A percentile compares a stretch with the other conserved stretches of the same genome.
Conservation (phyloP, 2,888 invertebrate genomes). For the Blastobasis adustella region DNA sequence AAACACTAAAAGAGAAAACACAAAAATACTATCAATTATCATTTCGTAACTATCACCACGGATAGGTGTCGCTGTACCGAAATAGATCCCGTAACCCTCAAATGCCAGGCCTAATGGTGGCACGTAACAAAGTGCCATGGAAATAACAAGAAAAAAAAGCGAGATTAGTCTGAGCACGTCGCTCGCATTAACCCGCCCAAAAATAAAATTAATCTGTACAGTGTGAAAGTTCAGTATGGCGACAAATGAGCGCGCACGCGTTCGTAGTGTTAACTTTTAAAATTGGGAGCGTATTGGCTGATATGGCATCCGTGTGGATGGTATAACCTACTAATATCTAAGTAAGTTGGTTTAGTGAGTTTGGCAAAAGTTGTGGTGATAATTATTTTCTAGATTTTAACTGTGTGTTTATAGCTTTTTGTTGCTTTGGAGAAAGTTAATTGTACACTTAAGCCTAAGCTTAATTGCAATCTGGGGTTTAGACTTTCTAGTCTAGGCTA, state of each 20-base stretch:
- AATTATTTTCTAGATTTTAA: too few relatives aligned
- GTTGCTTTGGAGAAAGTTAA: too few relatives aligned
- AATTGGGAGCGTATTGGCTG: neutral
- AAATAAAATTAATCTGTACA: constrained; percentile 64
- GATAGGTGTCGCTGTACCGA: neutral
- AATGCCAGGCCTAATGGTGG: constrained; percentile 51
- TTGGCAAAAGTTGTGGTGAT: too few relatives aligned
- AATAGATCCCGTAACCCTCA: constrained; percentile 28
- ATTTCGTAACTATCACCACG: too few relatives aligned
- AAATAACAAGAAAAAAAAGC: constrained; percentile 57
- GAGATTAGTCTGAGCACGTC: constrained; percentile 51
- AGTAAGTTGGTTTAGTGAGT: too few relatives aligned
- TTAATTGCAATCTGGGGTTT: too few relatives aligned
- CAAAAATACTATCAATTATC: too few relatives aligned
- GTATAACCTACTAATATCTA: too few relatives aligned
- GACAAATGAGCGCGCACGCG: constrained; percentile 47
- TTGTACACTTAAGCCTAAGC: too few relatives aligned
- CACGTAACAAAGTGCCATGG: constrained; percentile 57
- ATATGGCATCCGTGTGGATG: neutral
- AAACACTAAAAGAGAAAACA: too few relatives aligned
- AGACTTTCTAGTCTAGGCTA: too few relatives aligned
- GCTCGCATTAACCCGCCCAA: constrained; percentile 49
- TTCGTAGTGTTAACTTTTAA: constrained; percentile 31
- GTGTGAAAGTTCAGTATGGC: constrained; percentile 65
- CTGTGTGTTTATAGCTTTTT: too few relatives aligned